phyloP scores from a whole-genome alignment of 2,888 invertebrate species.

The Orthosia incerta region DNA sequence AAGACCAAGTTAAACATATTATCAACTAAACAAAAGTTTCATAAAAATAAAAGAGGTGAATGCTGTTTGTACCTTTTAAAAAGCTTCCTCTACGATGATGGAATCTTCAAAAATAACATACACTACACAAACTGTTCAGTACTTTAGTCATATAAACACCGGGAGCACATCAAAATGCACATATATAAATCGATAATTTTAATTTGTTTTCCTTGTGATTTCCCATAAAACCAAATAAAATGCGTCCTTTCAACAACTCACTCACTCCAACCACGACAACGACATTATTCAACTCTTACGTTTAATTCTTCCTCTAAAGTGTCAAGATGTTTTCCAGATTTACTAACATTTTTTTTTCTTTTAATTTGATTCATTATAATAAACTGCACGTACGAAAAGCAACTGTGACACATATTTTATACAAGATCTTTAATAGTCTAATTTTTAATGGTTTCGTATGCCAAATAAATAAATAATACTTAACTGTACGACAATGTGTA shows the following conservation, averaged over 20 bases:
- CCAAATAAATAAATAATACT: no score
- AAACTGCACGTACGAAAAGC: background rate
- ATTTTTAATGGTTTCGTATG: background rate
- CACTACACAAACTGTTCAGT: conserved; percentile 57
- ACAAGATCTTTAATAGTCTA: background rate
- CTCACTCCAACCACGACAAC: conserved; percentile 60
- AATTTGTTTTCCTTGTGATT: conserved; percentile 56
- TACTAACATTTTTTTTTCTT: no score
- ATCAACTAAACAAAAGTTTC: conserved; percentile 53
- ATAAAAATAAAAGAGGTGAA: conserved; percentile 62
- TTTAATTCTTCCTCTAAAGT: conserved; percentile 40
- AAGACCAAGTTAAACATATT: conserved; percentile 12
- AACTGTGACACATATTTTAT: background rate
- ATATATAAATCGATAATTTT: conserved; percentile 37
- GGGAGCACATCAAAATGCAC: conserved; percentile 34
- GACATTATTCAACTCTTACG: conserved; percentile 64
- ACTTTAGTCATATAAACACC: conserved; percentile 43
- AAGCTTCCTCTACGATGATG: conserved; percentile 68
- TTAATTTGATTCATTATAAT: accelerated
- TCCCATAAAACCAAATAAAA: conserved; percentile 45
- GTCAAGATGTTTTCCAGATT: conserved; percentile 32
- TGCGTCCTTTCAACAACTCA: conserved; percentile 60
- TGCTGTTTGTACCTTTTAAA: conserved; percentile 71
- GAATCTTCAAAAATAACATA: conserved; percentile 66
- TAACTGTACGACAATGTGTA: no score